Conservation (phyloP, 64 coral and sea anemone species). For the Trachythela sp. region DNA sequence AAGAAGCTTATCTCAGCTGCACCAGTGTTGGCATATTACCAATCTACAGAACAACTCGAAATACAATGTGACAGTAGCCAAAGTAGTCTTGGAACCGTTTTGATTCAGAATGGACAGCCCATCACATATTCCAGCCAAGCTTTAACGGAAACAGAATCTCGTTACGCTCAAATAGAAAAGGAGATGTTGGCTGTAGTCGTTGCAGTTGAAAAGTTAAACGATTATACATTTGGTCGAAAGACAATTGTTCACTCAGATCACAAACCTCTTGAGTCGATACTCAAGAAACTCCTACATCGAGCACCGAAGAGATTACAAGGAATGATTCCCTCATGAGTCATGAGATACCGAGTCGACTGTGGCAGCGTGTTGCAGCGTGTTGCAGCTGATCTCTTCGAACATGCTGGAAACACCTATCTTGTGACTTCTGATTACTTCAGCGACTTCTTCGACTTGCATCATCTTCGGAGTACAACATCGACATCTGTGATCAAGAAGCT, state of each 20-base stretch:
- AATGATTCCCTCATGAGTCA: background rate
- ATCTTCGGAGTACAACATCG: constrained; percentile 5
- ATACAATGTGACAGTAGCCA: background rate
- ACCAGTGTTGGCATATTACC: background rate
- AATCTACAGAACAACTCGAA: background rate
- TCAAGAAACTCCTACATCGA: background rate
- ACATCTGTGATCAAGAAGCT: constrained; percentile 17
- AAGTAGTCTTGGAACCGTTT: background rate
- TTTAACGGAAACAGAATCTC: background rate
- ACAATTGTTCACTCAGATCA: background rate
- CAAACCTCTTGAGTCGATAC: background rate
- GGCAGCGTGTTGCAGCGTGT: constrained; percentile 46
- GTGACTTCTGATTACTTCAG: constrained; percentile 42
- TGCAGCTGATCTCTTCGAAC: constrained; percentile 22
- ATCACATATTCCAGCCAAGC: constrained; percentile 3
- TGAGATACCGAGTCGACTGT: constrained; percentile 8
- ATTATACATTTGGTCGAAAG: background rate
- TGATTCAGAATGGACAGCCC: background rate
- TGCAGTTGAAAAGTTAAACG: background rate
- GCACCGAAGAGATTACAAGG: constrained; percentile 7
- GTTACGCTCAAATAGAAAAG: constrained; percentile 11
- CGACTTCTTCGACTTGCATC: constrained; percentile 23
- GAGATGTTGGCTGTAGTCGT: background rate
- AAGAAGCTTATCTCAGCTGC: background rate
- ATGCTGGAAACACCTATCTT: constrained; percentile 22